phyloP scores from a whole-genome alignment of 64 coral and sea anemone species.

The Acropora yongei region DNA sequence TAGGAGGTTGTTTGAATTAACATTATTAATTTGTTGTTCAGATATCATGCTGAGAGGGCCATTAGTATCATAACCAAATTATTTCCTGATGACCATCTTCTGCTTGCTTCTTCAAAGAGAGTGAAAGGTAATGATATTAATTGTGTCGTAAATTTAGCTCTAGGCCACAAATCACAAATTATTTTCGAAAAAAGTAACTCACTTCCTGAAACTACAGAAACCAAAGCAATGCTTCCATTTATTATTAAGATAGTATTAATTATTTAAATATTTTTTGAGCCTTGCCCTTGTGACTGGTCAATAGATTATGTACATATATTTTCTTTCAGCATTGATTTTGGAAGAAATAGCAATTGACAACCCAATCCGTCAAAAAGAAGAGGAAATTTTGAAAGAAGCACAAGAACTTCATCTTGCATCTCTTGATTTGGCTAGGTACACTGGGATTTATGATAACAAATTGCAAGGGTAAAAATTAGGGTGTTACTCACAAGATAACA shows the following conservation, averaged over 20 bases:
- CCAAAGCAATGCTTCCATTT: too few relatives aligned
- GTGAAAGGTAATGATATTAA: slow-evolving; percentile 76
- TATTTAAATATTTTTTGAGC: too few relatives aligned
- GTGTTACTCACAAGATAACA: too few relatives aligned
- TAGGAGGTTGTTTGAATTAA: neutral
- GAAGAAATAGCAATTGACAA: slow-evolving; percentile 98
- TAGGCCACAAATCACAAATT: neutral
- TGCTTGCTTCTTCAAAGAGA: slow-evolving; percentile 96
- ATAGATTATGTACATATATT: too few relatives aligned
- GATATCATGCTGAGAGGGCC: slow-evolving; percentile 86
- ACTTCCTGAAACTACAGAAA: too few relatives aligned
- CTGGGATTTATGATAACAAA: too few relatives aligned
- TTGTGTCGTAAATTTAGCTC: neutral
- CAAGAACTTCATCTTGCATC: slow-evolving; percentile 93
- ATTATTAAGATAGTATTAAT: too few relatives aligned
- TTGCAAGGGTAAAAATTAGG: neutral
- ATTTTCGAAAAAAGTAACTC: too few relatives aligned
- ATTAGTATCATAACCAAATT: slow-evolving; percentile 92
- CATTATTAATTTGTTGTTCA: neutral
- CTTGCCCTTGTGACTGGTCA: too few relatives aligned
- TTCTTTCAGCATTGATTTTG: slow-evolving; percentile 80
- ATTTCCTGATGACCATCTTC: slow-evolving; percentile 90
- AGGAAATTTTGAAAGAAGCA: slow-evolving; percentile 87
- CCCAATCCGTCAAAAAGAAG: slow-evolving; percentile 69
- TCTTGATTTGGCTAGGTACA: slow-evolving; percentile 90